A percentile compares a stretch with the other conserved stretches of the same genome.
Evolutionary conservation across 1,140 invertebrate species (phyloP).

Genomic region (Orius laevigatus): DNA sequence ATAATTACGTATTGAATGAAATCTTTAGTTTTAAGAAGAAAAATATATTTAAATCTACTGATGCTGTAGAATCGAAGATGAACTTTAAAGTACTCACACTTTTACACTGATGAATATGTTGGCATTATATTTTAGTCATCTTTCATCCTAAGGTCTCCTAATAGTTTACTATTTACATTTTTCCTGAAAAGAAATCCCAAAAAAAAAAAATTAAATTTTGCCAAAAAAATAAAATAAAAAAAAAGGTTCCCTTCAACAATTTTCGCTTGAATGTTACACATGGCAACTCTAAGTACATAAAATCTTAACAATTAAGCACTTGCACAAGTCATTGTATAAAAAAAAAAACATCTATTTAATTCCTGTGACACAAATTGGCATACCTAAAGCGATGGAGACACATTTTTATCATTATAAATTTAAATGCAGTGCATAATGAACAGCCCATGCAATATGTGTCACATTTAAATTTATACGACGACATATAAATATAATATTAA

Average conservation of each 20-base stretch:
- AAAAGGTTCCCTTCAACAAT: not conserved
- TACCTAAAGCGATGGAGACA: too few species aligned
- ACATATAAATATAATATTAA: too few species aligned
- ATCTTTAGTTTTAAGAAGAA: constrained; percentile 4
- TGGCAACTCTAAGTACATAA: not conserved
- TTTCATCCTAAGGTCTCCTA: constrained; percentile 7
- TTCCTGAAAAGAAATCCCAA: constrained; percentile 14
- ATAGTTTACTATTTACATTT: constrained; percentile 12
- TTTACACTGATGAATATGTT: constrained; percentile 1
- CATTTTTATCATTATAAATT: too few species aligned
- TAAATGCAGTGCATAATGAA: too few species aligned
- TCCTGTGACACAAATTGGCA: not conserved
- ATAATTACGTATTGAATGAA: not conserved
- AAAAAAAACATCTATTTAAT: constrained; percentile 1
- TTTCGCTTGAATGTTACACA: not conserved
- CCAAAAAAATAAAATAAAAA: constrained; percentile 3
- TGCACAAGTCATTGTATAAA: too few species aligned
- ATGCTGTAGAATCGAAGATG: not conserved
- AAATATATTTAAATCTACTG: not conserved
- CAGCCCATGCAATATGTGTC: too few species aligned
- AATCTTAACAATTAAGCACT: too few species aligned
- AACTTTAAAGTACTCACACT: constrained; percentile 9
- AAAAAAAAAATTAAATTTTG: not conserved
- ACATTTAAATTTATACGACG: too few species aligned
- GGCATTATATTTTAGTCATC: constrained; percentile 12